Conservation (phyloP, 2,888 invertebrate species). For the Molorchus minor region DNA sequence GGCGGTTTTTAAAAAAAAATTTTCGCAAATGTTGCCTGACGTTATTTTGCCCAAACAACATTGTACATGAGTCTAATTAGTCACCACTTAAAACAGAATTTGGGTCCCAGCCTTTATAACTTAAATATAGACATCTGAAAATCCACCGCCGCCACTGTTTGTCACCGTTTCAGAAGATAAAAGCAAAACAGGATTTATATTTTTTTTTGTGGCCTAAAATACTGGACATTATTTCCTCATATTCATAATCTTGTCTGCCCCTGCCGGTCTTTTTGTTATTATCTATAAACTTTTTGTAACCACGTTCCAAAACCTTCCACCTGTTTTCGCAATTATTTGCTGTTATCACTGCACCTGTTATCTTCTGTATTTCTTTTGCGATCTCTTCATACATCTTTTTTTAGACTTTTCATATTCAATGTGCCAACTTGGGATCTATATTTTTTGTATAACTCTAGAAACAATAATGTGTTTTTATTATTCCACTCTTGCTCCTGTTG, state of each 20-base stretch:
- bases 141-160: too few relatives aligned
- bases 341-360: conserved; percentile 2
- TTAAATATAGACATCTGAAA: too few relatives aligned
- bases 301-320: conserved; percentile 11
- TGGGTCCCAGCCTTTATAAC: too few relatives aligned
- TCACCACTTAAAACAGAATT: too few relatives aligned
- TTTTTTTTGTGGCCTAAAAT: conserved; percentile 19
- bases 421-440: conserved; percentile 27
- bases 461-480: conserved; percentile 8
- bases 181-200: conserved; percentile 15
- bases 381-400: conserved; percentile 33
- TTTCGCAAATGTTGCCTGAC: too few relatives aligned
- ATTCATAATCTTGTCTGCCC: conserved; percentile 17
- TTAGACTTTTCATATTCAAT: conserved; percentile 28
- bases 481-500: too few relatives aligned
- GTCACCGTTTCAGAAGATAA: conserved; percentile 17
- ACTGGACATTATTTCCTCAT: conserved; percentile 11
- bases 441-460: conserved; percentile 30
- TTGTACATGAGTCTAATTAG: too few relatives aligned
- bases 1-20: too few relatives aligned
- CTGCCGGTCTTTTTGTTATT: conserved; percentile 14
- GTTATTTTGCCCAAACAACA: too few relatives aligned
- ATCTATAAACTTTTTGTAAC: conserved; percentile 16
- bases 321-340: conserved; percentile 22
- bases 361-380: conserved; percentile 26